Conservation (phyloP, 1,140 invertebrate species). For the Drosophila ercepeae region DNA sequence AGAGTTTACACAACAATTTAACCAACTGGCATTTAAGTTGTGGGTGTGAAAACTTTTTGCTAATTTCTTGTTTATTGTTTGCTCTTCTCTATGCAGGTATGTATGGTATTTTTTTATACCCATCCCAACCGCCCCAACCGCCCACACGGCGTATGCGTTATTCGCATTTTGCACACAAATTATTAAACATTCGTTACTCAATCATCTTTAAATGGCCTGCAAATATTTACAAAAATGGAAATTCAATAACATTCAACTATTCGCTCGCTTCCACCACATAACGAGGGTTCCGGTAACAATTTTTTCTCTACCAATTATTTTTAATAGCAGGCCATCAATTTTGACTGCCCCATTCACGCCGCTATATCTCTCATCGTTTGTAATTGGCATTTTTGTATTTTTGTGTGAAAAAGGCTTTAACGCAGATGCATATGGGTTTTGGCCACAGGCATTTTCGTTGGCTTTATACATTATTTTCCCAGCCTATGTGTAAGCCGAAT, state of each 20-base stretch:
- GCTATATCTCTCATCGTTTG: conserved; percentile 39
- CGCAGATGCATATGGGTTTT: conserved; percentile 41
- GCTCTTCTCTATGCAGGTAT: conserved; percentile 16
- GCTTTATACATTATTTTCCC: conserved; percentile 18
- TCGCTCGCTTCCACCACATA: conserved; percentile 32
- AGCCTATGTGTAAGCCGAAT: background rate
- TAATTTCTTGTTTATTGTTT: conserved; percentile 37
- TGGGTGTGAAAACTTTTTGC: conserved; percentile 26
- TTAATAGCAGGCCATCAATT: conserved; percentile 45
- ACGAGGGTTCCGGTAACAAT: conserved; percentile 23
- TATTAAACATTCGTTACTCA: conserved; percentile 21
- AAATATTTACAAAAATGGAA: conserved; percentile 59
- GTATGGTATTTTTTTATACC: background rate
- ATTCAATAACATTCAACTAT: conserved; percentile 69
- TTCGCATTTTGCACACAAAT: conserved; percentile 32
- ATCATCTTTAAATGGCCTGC: conserved; percentile 63
- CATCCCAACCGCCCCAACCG: background rate
- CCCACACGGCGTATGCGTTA: conserved; percentile 52
- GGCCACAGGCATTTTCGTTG: conserved; percentile 23
- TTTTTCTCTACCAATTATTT: conserved; percentile 26
- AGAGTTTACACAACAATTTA: conserved; percentile 49
- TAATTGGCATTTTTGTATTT: conserved; percentile 47
- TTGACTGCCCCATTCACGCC: conserved; percentile 8
- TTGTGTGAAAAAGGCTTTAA: conserved; percentile 44
- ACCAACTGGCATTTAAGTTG: conserved; percentile 46